These are phyloP conservation scores for Babyrousa celebensis DNA, from an alignment of 2,797 vertebrate genomes.

Conservation along the genomic window DNA sequence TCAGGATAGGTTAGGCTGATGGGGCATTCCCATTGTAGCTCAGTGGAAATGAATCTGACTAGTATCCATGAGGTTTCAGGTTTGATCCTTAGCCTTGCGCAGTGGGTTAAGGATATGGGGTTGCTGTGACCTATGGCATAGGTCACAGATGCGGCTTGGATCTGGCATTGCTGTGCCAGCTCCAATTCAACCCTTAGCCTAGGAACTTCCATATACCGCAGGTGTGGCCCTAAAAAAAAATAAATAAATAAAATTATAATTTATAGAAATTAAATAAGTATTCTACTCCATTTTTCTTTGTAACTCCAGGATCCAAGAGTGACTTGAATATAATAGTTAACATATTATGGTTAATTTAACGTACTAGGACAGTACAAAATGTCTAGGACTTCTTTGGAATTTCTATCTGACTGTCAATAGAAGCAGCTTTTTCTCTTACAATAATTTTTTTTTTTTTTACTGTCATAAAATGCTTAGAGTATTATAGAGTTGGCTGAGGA, in stretches of 20 bases:
- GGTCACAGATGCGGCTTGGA: no score
- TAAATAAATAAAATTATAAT: neutral
- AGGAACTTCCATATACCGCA: no score
- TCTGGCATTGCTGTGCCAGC: no score
- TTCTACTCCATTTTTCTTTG: constrained; percentile 19
- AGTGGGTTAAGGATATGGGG: no score
- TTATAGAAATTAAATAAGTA: neutral
- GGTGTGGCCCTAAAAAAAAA: no score
- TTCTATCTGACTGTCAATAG: neutral
- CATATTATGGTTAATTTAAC: neutral
- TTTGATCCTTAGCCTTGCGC: no score
- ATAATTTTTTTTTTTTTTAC: constrained; percentile 20
- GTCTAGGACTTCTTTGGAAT: neutral
- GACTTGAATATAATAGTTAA: neutral
- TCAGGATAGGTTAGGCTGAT: no score
- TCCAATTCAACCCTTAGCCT: no score
- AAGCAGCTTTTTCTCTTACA: neutral
- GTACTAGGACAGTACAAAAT: neutral
- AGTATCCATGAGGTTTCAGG: no score
- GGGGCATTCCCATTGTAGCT: no score
- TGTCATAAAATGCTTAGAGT: constrained; percentile 6
- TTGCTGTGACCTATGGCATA: no score
- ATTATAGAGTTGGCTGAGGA: neutral
- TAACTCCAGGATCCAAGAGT: neutral
- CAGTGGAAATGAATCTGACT: no score